Base-by-base conservation (phyloP, 1,140 invertebrate species). In the Anoplophora glabripennis region DNA sequence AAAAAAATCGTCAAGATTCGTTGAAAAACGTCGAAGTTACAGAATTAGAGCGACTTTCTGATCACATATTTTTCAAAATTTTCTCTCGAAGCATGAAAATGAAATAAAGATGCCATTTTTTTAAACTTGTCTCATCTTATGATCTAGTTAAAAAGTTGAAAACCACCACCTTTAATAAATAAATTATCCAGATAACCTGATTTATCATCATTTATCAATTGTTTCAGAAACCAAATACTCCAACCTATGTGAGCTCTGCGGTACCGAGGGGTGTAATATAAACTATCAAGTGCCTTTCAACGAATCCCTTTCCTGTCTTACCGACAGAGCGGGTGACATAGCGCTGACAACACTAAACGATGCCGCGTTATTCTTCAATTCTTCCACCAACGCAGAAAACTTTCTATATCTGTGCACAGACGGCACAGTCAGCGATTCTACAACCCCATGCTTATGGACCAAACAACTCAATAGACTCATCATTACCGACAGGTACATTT, bases 391-490 rank as follows among this genome's bases (percentile, higher is more conserved):
- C 52, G 38, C 28, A n/a, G 33, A 60, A 12, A 38, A 51, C 12
- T 70, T 55, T 21, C 61, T 53, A 48, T 70, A 64, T 56, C 63
- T 92, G 37, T 93, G 90, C 74, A 80, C 82, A n/a, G 81, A 89
- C 73, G 88, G 87, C 4, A 78, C 77, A 1, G 47, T 47, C 7
- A 44, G 21, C 0, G 18, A 65, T 4, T 67, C 67, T 4, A 55
- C 75, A 0, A 66, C 63, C 56, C 81, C 82, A 8, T 87, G 85
- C 65, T 63, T 78, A 12, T 84, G 85, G 81, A 74, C 84, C 1
- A 75, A 74, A 35, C 83, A 86, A 68, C 82, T 83, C 5, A 84
- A 83, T 80, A 72, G 74, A 10, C 71, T 78, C 0, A 65, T 86
- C 2, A 72, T 83, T 0, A 74, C 80, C n/a, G 75, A 72, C 59